Evolutionary conservation across 1,140 invertebrate genomes (phyloP).

Genomic region (Eciton burchellii): DNA sequence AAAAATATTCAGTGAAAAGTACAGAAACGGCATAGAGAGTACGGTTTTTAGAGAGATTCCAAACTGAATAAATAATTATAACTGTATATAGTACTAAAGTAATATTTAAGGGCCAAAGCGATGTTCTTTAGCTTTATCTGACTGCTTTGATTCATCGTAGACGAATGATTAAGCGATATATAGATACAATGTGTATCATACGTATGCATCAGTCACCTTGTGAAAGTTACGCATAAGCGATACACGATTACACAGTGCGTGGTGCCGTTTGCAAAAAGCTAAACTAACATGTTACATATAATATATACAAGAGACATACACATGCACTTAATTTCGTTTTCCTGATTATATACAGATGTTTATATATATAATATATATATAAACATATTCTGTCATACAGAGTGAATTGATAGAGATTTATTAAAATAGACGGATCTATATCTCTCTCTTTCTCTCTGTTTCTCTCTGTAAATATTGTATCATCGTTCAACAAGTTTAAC

Average conservation of each 20-base stretch:
- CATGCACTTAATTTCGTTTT: conserved; percentile 14
- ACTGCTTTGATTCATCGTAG: conserved; percentile 74
- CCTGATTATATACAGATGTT: conserved; percentile 63
- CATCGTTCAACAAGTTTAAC: conserved; percentile 47
- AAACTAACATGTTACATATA: conserved; percentile 65
- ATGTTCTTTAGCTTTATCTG: conserved; percentile 61
- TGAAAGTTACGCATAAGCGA: conserved; percentile 40
- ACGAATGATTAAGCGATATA: conserved; percentile 66
- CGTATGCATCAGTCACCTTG: conserved; percentile 71
- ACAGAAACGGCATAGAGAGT: background rate
- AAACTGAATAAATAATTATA: conserved; percentile 72
- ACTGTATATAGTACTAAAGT: conserved; percentile 68
- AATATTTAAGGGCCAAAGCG: conserved; percentile 65
- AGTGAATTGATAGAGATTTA: conserved; percentile 64
- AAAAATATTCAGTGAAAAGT: conserved; percentile 42
- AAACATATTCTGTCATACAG: conserved; percentile 18
- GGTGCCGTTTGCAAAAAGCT: conserved; percentile 4
- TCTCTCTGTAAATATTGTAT: conserved; percentile 49
- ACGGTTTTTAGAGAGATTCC: conserved; percentile 52
- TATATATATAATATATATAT: conserved; percentile 27
- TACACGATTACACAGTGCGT: conserved; percentile 4
- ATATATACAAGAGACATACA: conserved; percentile 66
- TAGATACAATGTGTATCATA: conserved; percentile 64
- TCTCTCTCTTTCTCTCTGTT: background rate
- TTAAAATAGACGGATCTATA: conserved; percentile 62